Evolutionary conservation across 2,888 invertebrate genomes (phyloP), one percentile per base, ranked within the genome.

Genomic region (Glyphotaelius pellucidus): DNA sequence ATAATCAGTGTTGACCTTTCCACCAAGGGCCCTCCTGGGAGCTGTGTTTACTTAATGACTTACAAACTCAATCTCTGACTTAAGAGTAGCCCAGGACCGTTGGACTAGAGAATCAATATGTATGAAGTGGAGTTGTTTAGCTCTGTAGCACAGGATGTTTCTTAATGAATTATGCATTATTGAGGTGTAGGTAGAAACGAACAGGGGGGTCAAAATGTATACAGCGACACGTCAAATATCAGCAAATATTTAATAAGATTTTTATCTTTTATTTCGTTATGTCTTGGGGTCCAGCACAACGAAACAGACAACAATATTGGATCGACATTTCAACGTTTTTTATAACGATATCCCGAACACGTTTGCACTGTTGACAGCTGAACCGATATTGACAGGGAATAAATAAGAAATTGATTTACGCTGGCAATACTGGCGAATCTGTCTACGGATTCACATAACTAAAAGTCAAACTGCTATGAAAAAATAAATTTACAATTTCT

Each of bases 41-140:
- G n/a, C n/a, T 4, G 83, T 83, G 83, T 83, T 83, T 83, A 83
- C 83, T 83, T 38, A 83, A 35, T 38, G 32, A 32, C 83, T 83
- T 32, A 38, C 35, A 5, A 12, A 38, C 35, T 83, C 83, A 25
- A 83, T 83, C 83, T 32, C 83, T 35, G 83, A 83, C 83, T 83
- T 83, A 32, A 35, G 83, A 83, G 83, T 35, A 19, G 35, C 25
- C 25, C 35, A 35, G 9, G 35, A 35, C 35, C 67, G 67, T 25
- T 67, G 35, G 83, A 83, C 83, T 35, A 83, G 83, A 35, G 83
- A 83, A 83, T 83, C 83, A 83, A 83, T 83, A 83, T 83, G 83
- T 83, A 83, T 83, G 83, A 35, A 83, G 83, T 35, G 35, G 83
- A 32, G 35, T 25, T 83, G 32, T 15, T 31, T 7, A 25, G 15